A percentile compares a stretch with the other conserved stretches of the same genome.
These are phyloP conservation scores for Netelia melanura DNA, from an alignment of 2,888 invertebrate species.

Conservation along the genomic window DNA sequence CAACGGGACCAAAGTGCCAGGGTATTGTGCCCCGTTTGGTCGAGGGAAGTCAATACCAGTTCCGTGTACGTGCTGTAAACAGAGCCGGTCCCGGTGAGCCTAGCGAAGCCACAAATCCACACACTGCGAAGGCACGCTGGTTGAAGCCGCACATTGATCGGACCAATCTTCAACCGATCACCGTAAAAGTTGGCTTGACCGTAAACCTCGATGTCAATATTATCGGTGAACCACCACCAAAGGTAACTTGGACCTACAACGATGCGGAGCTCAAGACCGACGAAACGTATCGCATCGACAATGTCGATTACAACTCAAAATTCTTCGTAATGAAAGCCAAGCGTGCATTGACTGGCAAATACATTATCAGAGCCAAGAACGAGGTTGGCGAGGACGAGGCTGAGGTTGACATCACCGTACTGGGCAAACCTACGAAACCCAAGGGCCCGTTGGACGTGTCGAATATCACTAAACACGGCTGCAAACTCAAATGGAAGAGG, in stretches of 20 bases:
- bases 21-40: constrained; percentile 96
- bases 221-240: constrained; percentile 97
- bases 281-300: constrained; percentile 90
- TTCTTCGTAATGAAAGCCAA: constrained; percentile 94
- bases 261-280: constrained; percentile 88
- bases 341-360: constrained; percentile 93
- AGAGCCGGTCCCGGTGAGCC: constrained; percentile 97
- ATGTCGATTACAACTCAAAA: constrained; percentile 96
- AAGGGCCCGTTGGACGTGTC: constrained; percentile 95
- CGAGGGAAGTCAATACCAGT: constrained; percentile 98
- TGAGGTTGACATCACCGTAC: constrained; percentile 94
- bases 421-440: constrained; percentile 92
- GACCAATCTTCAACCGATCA: constrained; percentile 93
- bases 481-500: constrained; percentile 96
- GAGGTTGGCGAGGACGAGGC: constrained; percentile 97
- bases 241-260: constrained; percentile 94
- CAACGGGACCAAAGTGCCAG: constrained; percentile 93
- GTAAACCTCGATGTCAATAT: constrained; percentile 95
- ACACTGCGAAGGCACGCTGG: constrained; percentile 95
- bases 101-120: constrained; percentile 96
- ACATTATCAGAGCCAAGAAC: constrained; percentile 95
- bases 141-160: constrained; percentile 97
- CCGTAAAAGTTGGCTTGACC: constrained; percentile 95
- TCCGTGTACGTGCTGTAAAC: constrained; percentile 97
- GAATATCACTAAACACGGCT: constrained; percentile 96